Percentiles rank a stretch among this genome's conserved stretches.
These are phyloP conservation scores for Forbesichthys agassizii DNA, from an alignment of 2,113 vertebrate genomes.

Conservation along the genomic window DNA sequence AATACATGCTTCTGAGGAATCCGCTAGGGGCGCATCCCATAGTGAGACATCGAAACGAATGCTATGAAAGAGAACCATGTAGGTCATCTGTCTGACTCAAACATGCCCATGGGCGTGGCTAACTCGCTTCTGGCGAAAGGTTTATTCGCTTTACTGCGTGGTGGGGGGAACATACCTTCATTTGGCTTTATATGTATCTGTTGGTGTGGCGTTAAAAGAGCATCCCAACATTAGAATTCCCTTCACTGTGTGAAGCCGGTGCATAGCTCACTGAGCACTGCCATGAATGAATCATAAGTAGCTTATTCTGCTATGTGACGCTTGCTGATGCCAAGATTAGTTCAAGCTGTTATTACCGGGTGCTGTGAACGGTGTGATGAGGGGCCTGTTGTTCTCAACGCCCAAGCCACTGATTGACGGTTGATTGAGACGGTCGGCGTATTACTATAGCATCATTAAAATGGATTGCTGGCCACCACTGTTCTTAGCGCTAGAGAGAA, in stretches of 20 bases:
- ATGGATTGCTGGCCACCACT: slow-evolving; percentile 18
- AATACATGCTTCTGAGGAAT: too few species aligned
- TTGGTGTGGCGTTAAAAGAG: background rate
- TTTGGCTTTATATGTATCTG: too few species aligned
- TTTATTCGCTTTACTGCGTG: background rate
- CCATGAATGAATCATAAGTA: slow-evolving; percentile 13
- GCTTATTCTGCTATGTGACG: background rate
- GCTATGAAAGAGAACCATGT: too few species aligned
- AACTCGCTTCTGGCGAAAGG: too few species aligned
- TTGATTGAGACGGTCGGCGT: slow-evolving; percentile 12
- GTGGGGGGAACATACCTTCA: background rate
- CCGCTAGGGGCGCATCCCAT: too few species aligned
- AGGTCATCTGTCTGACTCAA: too few species aligned
- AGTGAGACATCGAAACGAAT: too few species aligned
- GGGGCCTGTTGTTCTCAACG: background rate
- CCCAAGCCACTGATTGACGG: background rate
- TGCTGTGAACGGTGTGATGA: slow-evolving; percentile 8
- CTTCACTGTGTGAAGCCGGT: slow-evolving; percentile 1
- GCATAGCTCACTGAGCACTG: slow-evolving; percentile 14
- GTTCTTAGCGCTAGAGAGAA: background rate
- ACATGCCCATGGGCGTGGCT: too few species aligned
- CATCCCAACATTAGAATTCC: slow-evolving; percentile 3
- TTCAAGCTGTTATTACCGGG: slow-evolving; percentile 2
- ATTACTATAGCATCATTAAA: slow-evolving; percentile 8
- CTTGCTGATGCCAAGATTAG: background rate